Evolutionary conservation across 1,140 invertebrate species (phyloP), one percentile per base, ranked within the genome.

Genomic region (Rhagoletis pomonella): DNA sequence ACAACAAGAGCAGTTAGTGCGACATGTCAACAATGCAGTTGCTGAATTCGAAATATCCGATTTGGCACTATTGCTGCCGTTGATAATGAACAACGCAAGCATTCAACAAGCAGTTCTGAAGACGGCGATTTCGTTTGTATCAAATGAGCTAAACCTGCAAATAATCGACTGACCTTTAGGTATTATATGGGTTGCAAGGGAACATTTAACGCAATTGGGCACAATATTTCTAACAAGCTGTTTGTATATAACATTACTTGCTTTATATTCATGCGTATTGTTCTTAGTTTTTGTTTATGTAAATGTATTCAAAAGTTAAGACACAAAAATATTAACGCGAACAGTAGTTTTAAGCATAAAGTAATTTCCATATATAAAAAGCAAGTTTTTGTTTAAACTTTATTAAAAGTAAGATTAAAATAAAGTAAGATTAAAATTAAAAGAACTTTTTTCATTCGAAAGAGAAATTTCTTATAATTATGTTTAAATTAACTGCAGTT

Each of bases 61-160:
- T 81, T 44, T 92, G 1, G 91, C 90, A 0, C 88, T 92, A 88
- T 86, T 93, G 0, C 55, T 93, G 85, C 91, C 92, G 4, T 58
- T 93, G 17, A 89, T 93, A 10, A 81, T 89, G 12, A 89, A 89
- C 42, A 93, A 90, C 42, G 88, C 88, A 3, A 86, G 90, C 10
- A 90, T 93, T 3, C 91, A 93, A 7, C 89, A 90, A 62, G 89
- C 89, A 0, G 91, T 92, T 17, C 88, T 93, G 14, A 92, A 90
- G 44, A 90, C 91, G 47, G 89, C 91, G 0, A 87, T 90, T 64
- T 90, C 89, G 1, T 93, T 91, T 39, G 88, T 92, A 2, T 90
- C 89, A 39, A 93, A 90, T 62, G 92, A 93, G 67, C 87, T 93
- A 59, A 89, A 89, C 9, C 89, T 92, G 88, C 90, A 92, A 81